Percentiles rank a stretch among this genome's conserved stretches.
These are phyloP conservation scores for Novumbra hubbsi DNA, from an alignment of 2,797 vertebrate genomes.

Conservation along the genomic window DNA sequence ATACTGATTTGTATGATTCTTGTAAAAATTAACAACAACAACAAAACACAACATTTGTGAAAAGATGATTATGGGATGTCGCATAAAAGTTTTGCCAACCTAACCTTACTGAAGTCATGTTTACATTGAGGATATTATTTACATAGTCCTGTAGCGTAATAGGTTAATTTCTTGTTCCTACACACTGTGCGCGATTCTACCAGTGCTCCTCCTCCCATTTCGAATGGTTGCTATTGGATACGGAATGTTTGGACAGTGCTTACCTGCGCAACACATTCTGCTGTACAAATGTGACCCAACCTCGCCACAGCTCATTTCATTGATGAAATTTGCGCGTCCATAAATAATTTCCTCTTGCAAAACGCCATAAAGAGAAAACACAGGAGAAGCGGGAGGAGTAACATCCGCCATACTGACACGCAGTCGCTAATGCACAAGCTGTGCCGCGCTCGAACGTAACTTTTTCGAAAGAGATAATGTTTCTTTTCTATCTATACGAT, in stretches of 20 bases:
- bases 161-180: constrained; percentile 36
- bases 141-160: not conserved
- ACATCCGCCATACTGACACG: constrained; percentile 57
- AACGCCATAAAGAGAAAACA: constrained; percentile 44
- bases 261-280: constrained; percentile 88
- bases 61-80: not conserved
- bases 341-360: constrained; percentile 58
- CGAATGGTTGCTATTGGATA: not conserved
- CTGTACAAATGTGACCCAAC: constrained; percentile 76
- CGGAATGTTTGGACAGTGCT: constrained; percentile 37
- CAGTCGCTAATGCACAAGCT: constrained; percentile 18
- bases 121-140: constrained; percentile 15
- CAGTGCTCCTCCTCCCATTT: constrained; percentile 44
- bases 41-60: not conserved
- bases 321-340: constrained; percentile 74
- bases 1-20: not conserved
- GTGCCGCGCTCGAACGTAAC: not conserved
- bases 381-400: constrained; percentile 35
- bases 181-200: constrained; percentile 42
- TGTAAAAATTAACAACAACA: too few relatives aligned
- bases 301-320: constrained; percentile 76
- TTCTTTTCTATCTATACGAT: constrained; percentile 38
- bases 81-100: not conserved
- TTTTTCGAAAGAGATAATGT: constrained; percentile 6
- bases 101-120: constrained; percentile 1